Evolutionary conservation across 92 coral and sea anemone genomes (phyloP), one percentile per base, ranked within the genome.

Genomic region (Parazoanthus darwini): DNA sequence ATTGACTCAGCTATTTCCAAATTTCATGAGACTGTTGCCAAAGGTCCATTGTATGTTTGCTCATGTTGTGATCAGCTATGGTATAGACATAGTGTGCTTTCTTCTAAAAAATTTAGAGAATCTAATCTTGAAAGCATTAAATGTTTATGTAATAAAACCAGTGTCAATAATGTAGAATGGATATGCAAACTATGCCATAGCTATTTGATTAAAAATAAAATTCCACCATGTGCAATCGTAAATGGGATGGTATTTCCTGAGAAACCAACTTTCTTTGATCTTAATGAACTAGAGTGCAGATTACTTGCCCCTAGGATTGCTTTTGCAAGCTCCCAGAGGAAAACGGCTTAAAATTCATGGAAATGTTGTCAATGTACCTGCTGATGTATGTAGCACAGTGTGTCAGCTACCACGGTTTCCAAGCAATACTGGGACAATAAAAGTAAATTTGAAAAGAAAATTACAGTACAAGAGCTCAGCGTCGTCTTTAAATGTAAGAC

Each of bases 41-140:
- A 85, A 81, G 95, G 95, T 66, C 93, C 95, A 80, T 23, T 91
- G 72, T 91, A 93, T 82, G 82, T 91, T 66, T 91, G 95, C 78
- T 87, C 91, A 35, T 93, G 92, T 75, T 93, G 95, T 86, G 90
- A 91, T 78, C 92, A 93, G 86, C 86, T 91, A 79, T 91, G 94
- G 96, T 93, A 93, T 77, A 89, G 77, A 87, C 91, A 89, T 77
- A 56, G 88, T 88, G 93, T 90, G 29, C 44, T 74, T n/a, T 48
- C 35, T 66, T 87, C 87, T 54, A 72, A 23, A 88, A 88, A 78
- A 48, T 88, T 92, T 39, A 85, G 87, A 77, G 29, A 63, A 46
- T 81, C 85, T 48, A 88, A 88, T 80, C 90, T 81, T 81, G 89
- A 85, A 56, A 79, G 59, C 33, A 79, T 48, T 37, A 23, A 79